phyloP scores from a whole-genome alignment of 2,888 invertebrate genomes.

The Elmis aenea region DNA sequence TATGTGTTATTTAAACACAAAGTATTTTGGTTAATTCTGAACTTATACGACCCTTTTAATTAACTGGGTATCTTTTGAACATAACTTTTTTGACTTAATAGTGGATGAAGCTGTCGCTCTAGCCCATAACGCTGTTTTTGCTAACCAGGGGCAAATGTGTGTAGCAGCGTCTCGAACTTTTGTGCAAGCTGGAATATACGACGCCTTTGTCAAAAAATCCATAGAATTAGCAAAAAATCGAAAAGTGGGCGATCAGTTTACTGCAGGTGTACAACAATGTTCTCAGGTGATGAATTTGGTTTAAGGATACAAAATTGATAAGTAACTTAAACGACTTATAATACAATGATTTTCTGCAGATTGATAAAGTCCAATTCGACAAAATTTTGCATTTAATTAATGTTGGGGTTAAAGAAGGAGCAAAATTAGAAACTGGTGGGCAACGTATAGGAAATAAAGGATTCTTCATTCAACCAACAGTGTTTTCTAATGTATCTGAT shows the following conservation, averaged over 20 bases:
- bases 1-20: background rate
- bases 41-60: too few relatives aligned
- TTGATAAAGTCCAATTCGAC: conserved; percentile 68
- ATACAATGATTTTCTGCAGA: conserved; percentile 44
- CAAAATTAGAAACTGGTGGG: conserved; percentile 73
- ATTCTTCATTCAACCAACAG: conserved; percentile 72
- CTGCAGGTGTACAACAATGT: conserved; percentile 64
- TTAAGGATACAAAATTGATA: background rate
- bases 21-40: too few relatives aligned
- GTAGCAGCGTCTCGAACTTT: conserved; percentile 86
- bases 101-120: conserved; percentile 59
- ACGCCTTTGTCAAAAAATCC: conserved; percentile 74
- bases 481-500: conserved; percentile 73
- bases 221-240: conserved; percentile 63
- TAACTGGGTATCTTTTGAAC: background rate
- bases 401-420: conserved; percentile 73
- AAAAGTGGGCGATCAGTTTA: conserved; percentile 79
- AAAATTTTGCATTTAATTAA: conserved; percentile 73
- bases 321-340: too few relatives aligned
- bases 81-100: conserved; percentile 34
- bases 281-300: conserved; percentile 82
- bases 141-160: conserved; percentile 76
- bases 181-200: conserved; percentile 82
- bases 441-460: conserved; percentile 62
- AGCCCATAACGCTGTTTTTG: conserved; percentile 63